Evolutionary conservation across 2,888 invertebrate species (phyloP).

Genomic region (Brassicogethes aeneus): DNA sequence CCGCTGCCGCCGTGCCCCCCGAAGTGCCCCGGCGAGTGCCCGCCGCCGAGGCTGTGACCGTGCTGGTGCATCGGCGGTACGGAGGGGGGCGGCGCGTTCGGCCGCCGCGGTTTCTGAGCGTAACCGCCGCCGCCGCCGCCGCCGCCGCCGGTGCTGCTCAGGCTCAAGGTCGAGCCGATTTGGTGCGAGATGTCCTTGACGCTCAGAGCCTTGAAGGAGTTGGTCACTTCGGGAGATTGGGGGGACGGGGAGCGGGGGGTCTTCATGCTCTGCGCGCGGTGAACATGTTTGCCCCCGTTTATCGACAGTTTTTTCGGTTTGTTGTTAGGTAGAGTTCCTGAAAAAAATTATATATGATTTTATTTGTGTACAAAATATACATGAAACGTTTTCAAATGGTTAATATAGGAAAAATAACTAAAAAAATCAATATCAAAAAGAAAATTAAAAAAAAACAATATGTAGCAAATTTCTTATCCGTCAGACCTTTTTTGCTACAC

Average conservation of each 20-base stretch:
- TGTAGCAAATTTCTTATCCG: too few relatives aligned
- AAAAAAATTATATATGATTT: conserved; percentile 8
- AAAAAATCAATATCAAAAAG: too few relatives aligned
- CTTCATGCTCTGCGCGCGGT: conserved; percentile 65
- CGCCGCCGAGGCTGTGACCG: conserved; percentile 3
- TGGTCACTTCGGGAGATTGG: conserved; percentile 45
- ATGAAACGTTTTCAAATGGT: too few relatives aligned
- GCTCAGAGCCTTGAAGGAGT: conserved; percentile 28
- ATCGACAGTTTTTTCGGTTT: conserved; percentile 56
- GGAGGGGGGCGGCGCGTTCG: conserved; percentile 37
- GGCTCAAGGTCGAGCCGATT: conserved; percentile 30
- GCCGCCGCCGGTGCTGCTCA: too few relatives aligned
- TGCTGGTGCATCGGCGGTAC: conserved; percentile 31
- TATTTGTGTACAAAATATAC: too few relatives aligned
- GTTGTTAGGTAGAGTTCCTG: conserved; percentile 52
- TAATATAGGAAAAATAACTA: too few relatives aligned
- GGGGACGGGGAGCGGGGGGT: conserved; percentile 62
- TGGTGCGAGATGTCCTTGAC: not conserved
- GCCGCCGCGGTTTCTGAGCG: conserved; percentile 33
- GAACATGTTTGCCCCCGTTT: conserved; percentile 42
- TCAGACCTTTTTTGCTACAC: too few relatives aligned
- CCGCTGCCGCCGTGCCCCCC: conserved; percentile 15
- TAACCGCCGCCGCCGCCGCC: too few relatives aligned
- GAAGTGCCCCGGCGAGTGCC: conserved; percentile 7
- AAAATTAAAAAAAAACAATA: too few relatives aligned